phyloP scores from a whole-genome alignment of 2,113 vertebrate genomes.

The Petrocephalus microphthalmus region DNA sequence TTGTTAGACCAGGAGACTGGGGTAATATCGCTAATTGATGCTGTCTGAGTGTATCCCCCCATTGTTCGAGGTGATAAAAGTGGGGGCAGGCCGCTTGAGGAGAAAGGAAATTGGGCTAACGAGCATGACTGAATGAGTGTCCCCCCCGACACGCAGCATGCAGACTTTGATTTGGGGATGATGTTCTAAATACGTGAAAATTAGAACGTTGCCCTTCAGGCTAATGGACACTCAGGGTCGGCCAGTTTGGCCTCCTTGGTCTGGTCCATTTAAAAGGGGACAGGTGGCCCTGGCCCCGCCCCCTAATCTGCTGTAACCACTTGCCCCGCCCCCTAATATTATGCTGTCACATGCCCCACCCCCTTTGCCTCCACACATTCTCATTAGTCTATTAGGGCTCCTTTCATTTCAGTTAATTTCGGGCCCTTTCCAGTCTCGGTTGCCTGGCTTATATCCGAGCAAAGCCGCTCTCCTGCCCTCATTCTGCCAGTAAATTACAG shows the following conservation, averaged over 20 bases:
- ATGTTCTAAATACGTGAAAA: background rate
- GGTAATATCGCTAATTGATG: conserved; percentile 77
- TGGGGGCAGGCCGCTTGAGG: background rate
- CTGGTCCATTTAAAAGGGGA: background rate
- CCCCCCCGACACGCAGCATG: background rate
- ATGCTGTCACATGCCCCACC: background rate
- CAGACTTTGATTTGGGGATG: background rate
- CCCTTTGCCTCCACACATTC: background rate
- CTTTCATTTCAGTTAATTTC: background rate
- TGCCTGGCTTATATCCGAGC: background rate
- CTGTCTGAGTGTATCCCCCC: conserved; percentile 52
- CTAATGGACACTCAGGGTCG: background rate
- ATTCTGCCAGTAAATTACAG: background rate
- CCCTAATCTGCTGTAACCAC: background rate
- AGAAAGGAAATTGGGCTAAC: background rate
- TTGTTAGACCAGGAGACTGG: conserved; percentile 49
- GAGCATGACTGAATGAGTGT: background rate
- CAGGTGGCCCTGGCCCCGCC: background rate
- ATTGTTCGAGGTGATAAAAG: background rate
- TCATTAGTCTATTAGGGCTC: background rate
- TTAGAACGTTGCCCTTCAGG: background rate
- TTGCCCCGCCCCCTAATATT: background rate
- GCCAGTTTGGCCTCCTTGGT: background rate
- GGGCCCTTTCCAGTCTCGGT: background rate
- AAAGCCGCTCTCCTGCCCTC: background rate